Evolutionary conservation across 2,113 vertebrate genomes (phyloP), one percentile per base, ranked within the genome.

Genomic region (Nycticorax nycticorax): DNA sequence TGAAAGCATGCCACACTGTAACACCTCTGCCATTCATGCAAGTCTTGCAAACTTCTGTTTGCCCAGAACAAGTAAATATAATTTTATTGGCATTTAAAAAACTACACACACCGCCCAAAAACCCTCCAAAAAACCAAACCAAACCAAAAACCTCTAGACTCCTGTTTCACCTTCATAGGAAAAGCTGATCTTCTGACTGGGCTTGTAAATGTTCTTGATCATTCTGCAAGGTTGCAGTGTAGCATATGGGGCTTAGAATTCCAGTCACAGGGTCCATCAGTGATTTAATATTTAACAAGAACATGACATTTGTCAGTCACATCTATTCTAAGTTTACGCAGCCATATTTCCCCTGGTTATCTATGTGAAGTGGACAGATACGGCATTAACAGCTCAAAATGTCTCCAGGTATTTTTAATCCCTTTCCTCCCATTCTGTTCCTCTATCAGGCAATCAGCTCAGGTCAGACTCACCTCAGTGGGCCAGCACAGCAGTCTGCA

Each of bases 401-500:
- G 35, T 56, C 30, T 95, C 28, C 41, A 50, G 39, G 24, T 83
- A 53, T 78, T 85, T 86, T 71, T 85, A 91, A 89, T 92, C 48
- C 66, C 78, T 95, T 93, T 75, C 53, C 59, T 88, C 76, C 17
- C 63, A 79, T 53, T 75, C 10, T 43, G 59, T 83, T 89, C 91
- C 79, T 95, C 88, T 84, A 53, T 87, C 93, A 92, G 91, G 67
- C 95, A 94, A 67, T 88, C 91, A 77, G 76, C 45, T 94, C 84
- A 96, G 92, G 93, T 97, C 97, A 96, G 91, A 93, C 96, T 97
- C 96, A 97, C 96, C 96, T 96, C 95, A 76, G 27, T 73, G 93
- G 93, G 92, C 88, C 88, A 96, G 95, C 91, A 80, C 35, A 94
- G 85, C 79, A 73, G 48, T 55, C 94, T 83, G 73, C 41, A 3